phyloP scores from a whole-genome alignment of 2,113 vertebrate species.

The Cephalopterus ornatus region DNA sequence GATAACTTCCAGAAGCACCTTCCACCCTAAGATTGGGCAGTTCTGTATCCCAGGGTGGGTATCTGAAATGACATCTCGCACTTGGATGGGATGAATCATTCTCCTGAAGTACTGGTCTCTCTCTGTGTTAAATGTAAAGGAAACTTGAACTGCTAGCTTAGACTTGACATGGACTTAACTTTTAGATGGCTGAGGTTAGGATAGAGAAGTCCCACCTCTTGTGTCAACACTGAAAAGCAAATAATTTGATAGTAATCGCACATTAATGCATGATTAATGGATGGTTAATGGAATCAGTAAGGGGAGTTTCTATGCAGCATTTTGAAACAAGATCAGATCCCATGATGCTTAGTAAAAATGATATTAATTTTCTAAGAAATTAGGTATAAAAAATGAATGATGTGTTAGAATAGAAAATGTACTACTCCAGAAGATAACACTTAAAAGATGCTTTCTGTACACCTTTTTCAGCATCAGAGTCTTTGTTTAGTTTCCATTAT shows the following conservation, averaged over 20 bases:
- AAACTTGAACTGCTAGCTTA: not conserved
- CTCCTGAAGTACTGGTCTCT: not conserved
- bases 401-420: not conserved
- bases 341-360: not conserved
- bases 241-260: not conserved
- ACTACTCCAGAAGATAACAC: not conserved
- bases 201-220: not conserved
- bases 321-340: constrained; percentile 2
- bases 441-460: not conserved
- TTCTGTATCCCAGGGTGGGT: not conserved
- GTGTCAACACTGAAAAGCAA: not conserved
- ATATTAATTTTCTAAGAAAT: not conserved
- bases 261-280: not conserved
- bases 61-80: not conserved
- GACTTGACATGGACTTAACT: not conserved
- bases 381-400: not conserved
- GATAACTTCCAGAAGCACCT: not conserved
- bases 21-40: not conserved
- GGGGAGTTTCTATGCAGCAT: not conserved
- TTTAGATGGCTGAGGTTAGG: not conserved
- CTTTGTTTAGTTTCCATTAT: constrained; percentile 27
- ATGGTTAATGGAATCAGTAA: not conserved
- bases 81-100: not conserved
- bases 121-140: not conserved
- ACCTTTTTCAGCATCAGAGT: not conserved